Evolutionary conservation across 2,888 invertebrate species (phyloP).

Genomic region (Pachymerium ferrugineum): DNA sequence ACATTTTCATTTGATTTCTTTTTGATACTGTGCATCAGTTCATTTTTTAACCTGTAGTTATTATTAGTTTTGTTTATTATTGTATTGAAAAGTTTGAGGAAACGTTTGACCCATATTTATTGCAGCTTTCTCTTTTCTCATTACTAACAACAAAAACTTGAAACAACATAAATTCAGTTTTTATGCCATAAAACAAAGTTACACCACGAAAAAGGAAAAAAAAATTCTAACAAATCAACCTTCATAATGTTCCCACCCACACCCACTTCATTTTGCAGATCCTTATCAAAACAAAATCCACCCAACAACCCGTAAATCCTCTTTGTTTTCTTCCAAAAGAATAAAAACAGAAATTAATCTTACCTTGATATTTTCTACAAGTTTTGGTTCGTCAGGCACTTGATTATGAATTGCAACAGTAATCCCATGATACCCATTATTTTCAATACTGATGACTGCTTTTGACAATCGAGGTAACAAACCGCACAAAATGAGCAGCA

Average conservation of each 20-base stretch:
- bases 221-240: neutral
- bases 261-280: neutral
- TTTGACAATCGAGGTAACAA: neutral
- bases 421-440: slow-evolving; percentile 34
- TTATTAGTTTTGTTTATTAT: too few relatives aligned
- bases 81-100: too few relatives aligned
- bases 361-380: slow-evolving; percentile 35
- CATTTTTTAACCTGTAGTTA: too few relatives aligned
- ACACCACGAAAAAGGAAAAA: neutral
- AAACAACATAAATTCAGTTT: too few relatives aligned
- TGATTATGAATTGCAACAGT: slow-evolving; percentile 30
- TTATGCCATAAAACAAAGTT: neutral
- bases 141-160: too few relatives aligned
- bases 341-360: neutral
- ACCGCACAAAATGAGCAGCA: neutral
- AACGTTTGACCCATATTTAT: too few relatives aligned
- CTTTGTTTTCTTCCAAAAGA: neutral
- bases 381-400: slow-evolving; percentile 31
- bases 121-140: too few relatives aligned
- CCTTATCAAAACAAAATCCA: neutral
- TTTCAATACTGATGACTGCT: neutral
- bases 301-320: neutral
- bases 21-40: too few relatives aligned
- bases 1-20: too few relatives aligned
- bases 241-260: neutral